Base-by-base conservation (phyloP, 2,888 invertebrate genomes). In the Aradus depressus region DNA sequence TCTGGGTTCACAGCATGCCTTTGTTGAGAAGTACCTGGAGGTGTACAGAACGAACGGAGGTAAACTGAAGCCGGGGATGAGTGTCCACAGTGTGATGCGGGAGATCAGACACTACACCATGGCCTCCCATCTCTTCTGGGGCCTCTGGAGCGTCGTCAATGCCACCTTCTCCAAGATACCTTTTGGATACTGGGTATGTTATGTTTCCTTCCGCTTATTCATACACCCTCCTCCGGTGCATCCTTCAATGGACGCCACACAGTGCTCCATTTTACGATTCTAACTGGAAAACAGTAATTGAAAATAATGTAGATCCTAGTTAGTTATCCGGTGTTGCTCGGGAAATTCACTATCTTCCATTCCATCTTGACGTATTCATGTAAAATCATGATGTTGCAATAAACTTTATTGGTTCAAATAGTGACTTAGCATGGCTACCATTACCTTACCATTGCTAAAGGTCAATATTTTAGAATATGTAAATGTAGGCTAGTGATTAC, bases 61-160 rank as follows among this genome's bases (percentile, higher is more conserved):
- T 22, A 18, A 44, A 22, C 18, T 32, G 18, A 55, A 55, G 43
- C 50, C 50, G 5, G 54, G 50, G 35, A 41, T 49, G 23, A 52
- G 52, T 38, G 54, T 52, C 16, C 44, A 54, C 19, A 47, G 43
- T 5, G 47, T 90, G 3, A 70, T 87, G 51, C 65, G 72, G 22
- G 96, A 97, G 69, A 81, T 92, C 26, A 78, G 81, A 54, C 75
- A 84, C 1, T 96, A 91, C 66, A 79, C 84, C 0, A 71, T 95
- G 54, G 87, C 84, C 22, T 87, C 90, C 41, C 91, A 97, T 67
- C 78, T 96, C 53, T 84, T 96, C 66, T 98, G 97, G 97, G 77
- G 80, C 1, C 73, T 96, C 0, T 97, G 97, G 97, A 81, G 84
- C 2, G 75, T 92, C 26, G 83, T 90, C 12, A 92, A 92, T 67